Conservation (phyloP, 2,888 invertebrate genomes). For the Meandrusa payeni region DNA sequence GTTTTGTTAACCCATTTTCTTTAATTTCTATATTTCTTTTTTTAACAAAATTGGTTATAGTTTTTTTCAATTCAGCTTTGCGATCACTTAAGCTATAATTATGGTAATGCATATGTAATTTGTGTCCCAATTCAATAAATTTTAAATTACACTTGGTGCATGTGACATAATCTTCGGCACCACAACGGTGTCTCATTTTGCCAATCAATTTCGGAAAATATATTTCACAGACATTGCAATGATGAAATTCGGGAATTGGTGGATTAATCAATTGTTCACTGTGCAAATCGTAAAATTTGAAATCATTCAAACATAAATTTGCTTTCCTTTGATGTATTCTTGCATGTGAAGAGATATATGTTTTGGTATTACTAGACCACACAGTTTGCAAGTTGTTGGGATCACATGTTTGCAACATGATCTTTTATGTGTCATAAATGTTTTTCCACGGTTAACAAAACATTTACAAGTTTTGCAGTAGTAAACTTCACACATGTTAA, state of each 20-base stretch:
- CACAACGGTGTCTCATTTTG: slow-evolving; percentile 43
- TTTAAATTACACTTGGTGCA: slow-evolving; percentile 52
- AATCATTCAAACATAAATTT: slow-evolving; percentile 37
- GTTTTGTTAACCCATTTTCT: slow-evolving; percentile 14
- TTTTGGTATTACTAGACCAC: slow-evolving; percentile 52
- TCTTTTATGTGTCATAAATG: slow-evolving; percentile 26
- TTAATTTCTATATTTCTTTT: neutral
- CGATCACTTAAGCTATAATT: slow-evolving; percentile 36
- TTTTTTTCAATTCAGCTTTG: slow-evolving; percentile 6
- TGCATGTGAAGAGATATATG: slow-evolving; percentile 40
- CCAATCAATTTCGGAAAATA: slow-evolving; percentile 46
- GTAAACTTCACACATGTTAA: slow-evolving; percentile 29
- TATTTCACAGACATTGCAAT: slow-evolving; percentile 48
- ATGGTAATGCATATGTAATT: slow-evolving; percentile 58
- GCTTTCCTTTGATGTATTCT: slow-evolving; percentile 38
- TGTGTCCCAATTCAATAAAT: slow-evolving; percentile 45
- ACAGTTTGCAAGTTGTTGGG: slow-evolving; percentile 43
- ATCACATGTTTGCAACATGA: slow-evolving; percentile 41
- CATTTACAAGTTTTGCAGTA: slow-evolving; percentile 54
- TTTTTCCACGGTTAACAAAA: slow-evolving; percentile 35
- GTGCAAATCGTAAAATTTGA: slow-evolving; percentile 48
- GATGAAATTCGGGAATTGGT: slow-evolving; percentile 52
- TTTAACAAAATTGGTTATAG: too few relatives aligned
- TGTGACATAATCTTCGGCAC: slow-evolving; percentile 37
- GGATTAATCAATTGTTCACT: slow-evolving; percentile 44